phyloP scores from a whole-genome alignment of 1,140 invertebrate species.

The Aphaenogaster rudis region DNA sequence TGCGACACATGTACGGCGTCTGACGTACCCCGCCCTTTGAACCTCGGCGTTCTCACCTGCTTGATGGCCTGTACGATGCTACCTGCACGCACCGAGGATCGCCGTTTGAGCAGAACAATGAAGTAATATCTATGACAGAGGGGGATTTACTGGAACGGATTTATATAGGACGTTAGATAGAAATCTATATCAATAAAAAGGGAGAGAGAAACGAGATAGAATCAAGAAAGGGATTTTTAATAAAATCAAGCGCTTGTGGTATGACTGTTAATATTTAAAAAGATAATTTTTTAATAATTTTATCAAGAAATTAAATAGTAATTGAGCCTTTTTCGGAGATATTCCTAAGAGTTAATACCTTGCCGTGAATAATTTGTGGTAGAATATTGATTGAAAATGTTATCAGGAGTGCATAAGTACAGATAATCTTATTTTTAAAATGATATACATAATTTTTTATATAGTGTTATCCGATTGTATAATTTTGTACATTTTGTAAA shows the following conservation, averaged over 20 bases:
- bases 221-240: not conserved
- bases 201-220: not conserved
- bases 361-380: not conserved
- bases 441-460: not conserved
- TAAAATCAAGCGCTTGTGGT: not conserved
- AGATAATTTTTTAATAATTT: not conserved
- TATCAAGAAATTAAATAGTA: not conserved
- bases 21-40: constrained; percentile 32
- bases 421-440: not conserved
- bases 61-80: not conserved
- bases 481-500: not conserved
- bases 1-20: constrained; percentile 24
- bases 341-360: not conserved
- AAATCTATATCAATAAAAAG: not conserved
- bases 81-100: not conserved
- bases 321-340: not conserved
- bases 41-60: constrained; percentile 44
- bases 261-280: not conserved
- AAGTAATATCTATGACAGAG: not conserved
- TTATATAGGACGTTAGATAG: not conserved
- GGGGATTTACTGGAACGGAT: not conserved
- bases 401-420: not conserved
- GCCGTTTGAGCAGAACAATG: not conserved
- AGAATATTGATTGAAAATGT: not conserved
- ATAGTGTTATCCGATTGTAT: not conserved